phyloP scores from a whole-genome alignment of 2,888 invertebrate genomes.

The Amphipyra tragopoginis region DNA sequence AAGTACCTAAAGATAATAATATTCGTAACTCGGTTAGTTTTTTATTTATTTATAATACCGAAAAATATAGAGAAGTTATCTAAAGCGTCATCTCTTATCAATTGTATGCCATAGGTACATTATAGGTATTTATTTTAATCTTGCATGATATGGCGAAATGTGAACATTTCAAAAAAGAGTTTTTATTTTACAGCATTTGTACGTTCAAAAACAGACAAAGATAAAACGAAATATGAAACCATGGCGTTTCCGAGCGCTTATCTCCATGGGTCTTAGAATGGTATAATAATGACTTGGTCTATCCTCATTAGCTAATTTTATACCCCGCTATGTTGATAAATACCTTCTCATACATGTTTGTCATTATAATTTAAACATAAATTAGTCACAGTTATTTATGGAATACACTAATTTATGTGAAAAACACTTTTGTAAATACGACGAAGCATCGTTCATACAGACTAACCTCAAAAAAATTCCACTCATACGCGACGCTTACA shows the following conservation, averaged over 20 bases:
- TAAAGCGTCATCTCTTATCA: background rate
- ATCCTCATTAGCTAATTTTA: constrained; percentile 32
- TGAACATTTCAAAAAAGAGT: background rate
- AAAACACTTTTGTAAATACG: constrained; percentile 47
- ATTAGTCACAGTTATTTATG: constrained; percentile 57
- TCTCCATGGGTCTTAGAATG: constrained; percentile 29
- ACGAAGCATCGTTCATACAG: constrained; percentile 37
- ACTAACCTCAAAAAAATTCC: constrained; percentile 69
- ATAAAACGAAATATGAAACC: background rate
- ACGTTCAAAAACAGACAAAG: background rate
- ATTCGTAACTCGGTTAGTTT: no score
- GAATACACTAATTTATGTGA: constrained; percentile 48
- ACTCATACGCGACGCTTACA: constrained; percentile 58
- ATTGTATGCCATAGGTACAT: background rate
- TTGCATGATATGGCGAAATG: constrained; percentile 3
- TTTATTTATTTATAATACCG: no score
- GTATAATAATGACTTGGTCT: constrained; percentile 31
- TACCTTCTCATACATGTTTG: constrained; percentile 17
- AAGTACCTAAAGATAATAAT: no score
- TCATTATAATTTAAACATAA: constrained; percentile 35
- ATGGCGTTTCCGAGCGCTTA: constrained; percentile 22
- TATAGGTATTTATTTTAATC: constrained; percentile 10
- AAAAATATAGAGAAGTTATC: background rate
- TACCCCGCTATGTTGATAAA: constrained; percentile 20
- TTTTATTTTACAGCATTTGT: background rate